phyloP scores from a whole-genome alignment of 2,888 invertebrate genomes.

The Nysson spinosus region DNA sequence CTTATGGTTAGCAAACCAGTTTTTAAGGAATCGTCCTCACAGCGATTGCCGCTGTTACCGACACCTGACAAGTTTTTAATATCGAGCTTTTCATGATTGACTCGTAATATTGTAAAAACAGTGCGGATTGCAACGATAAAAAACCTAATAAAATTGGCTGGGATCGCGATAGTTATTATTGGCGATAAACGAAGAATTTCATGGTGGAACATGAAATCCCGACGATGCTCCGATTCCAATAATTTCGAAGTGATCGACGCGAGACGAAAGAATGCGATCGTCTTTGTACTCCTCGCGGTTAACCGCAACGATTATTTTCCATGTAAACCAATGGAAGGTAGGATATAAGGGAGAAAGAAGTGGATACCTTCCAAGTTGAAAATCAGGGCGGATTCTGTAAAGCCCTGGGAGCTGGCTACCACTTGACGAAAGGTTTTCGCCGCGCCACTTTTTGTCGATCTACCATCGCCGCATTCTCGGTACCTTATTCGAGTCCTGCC shows the following conservation, averaged over 20 bases:
- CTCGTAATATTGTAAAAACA: no score
- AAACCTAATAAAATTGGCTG: no score
- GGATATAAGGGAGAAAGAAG: neutral
- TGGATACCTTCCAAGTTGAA: constrained; percentile 24
- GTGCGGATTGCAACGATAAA: no score
- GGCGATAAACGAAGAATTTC: neutral
- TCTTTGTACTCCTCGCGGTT: constrained; percentile 32
- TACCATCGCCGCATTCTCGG: constrained; percentile 5
- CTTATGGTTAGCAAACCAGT: neutral
- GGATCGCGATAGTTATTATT: neutral
- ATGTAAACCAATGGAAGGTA: constrained; percentile 16
- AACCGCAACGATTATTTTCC: constrained; percentile 54
- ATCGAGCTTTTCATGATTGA: no score
- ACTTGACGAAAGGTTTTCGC: constrained; percentile 33
- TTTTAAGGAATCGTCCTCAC: neutral
- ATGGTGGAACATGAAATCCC: constrained; percentile 11
- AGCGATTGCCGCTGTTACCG: neutral
- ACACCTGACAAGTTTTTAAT: no score
- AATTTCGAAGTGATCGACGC: constrained; percentile 48
- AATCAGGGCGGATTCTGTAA: constrained; percentile 20
- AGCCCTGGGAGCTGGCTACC: constrained; percentile 12
- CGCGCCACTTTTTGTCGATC: constrained; percentile 34
- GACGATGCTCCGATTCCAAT: constrained; percentile 22
- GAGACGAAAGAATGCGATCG: constrained; percentile 34
- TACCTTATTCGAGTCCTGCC: neutral